Percentiles rank a stretch among this genome's conserved stretches.
These are phyloP conservation scores for Drosophila rhopaloa DNA, from an alignment of 1,140 invertebrate species.

Conservation along the genomic window DNA sequence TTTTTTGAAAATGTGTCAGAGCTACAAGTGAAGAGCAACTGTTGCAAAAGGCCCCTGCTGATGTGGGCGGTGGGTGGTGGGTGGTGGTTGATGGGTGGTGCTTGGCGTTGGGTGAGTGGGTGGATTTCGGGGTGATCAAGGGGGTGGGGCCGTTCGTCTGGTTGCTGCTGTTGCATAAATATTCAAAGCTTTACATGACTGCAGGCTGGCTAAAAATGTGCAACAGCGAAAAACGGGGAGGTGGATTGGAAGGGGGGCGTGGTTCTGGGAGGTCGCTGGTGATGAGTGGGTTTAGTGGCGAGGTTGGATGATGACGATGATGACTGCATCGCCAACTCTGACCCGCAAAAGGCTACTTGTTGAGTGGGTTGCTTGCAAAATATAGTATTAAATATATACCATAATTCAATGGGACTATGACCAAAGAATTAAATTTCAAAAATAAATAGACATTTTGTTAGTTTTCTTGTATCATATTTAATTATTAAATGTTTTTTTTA, in stretches of 20 bases:
- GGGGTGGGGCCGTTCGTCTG: conserved; percentile 39
- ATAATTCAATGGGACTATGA: no score
- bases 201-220: conserved; percentile 81
- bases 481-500: no score
- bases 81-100: background rate
- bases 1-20: conserved; percentile 80
- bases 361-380: conserved; percentile 44
- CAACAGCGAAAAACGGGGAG: conserved; percentile 51
- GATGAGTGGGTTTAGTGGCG: conserved; percentile 41
- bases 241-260: conserved; percentile 7
- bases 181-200: conserved; percentile 81
- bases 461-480: background rate
- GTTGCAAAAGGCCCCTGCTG: conserved; percentile 52
- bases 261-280: conserved; percentile 11
- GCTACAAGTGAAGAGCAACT: conserved; percentile 80
- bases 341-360: conserved; percentile 48
- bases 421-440: no score
- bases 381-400: background rate
- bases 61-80: background rate
- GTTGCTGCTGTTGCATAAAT: conserved; percentile 69
- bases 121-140: background rate
- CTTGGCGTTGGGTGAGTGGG: conserved; percentile 6
- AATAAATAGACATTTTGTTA: no score
- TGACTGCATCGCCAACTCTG: conserved; percentile 60
- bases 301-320: conserved; percentile 53